Evolutionary conservation across 2,113 vertebrate genomes (phyloP), one percentile per base, ranked within the genome.

Genomic region (Oreochromis tanganicae): DNA sequence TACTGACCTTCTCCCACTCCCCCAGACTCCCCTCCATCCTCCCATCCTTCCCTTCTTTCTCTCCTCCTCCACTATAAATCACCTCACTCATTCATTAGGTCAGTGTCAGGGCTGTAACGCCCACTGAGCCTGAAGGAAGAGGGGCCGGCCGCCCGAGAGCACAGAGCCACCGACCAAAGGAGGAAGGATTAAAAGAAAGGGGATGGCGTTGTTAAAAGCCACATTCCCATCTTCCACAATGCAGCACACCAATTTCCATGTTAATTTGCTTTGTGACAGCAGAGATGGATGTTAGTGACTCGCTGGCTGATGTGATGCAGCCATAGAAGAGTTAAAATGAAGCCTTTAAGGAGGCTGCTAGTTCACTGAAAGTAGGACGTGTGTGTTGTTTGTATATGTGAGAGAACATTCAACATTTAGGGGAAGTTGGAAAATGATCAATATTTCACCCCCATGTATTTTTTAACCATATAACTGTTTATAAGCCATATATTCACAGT

Each of bases 221-320:
- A 17, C 3, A 38, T 16, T 82, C 85, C 24, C 54, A 83, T 57
- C 38, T 88, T 92, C 66, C 82, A 84, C 92, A 95, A 93, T 94
- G 92, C 87, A 91, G 90, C 84, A 89, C 91, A 82, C 91, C 94
- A 96, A 96, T 96, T 96, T 96, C 96, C 95, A 96, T 96, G 95
- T 96, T 95, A 95, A 96, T 96, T 95, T 93, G 90, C 80, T 61
- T 32, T 0, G 27, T 89, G 93, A 92, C 91, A 90, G 90, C 24
- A 4, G 89, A 95, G 95, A 96, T 96, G 93, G 95, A 96, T 96
- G 95, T 86, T 57, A 88, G 93, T 89, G 92, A 93, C 92, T 93
- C 88, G 93, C 87, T 87, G 91, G 93, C 84, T 90, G 80, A 57
- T 88, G 87, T 85, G 91, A 90, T 91, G 88, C 93, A 94, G 90